Base-by-base conservation (phyloP, 2,113 vertebrate genomes). In the Prietella phreatophila region DNA sequence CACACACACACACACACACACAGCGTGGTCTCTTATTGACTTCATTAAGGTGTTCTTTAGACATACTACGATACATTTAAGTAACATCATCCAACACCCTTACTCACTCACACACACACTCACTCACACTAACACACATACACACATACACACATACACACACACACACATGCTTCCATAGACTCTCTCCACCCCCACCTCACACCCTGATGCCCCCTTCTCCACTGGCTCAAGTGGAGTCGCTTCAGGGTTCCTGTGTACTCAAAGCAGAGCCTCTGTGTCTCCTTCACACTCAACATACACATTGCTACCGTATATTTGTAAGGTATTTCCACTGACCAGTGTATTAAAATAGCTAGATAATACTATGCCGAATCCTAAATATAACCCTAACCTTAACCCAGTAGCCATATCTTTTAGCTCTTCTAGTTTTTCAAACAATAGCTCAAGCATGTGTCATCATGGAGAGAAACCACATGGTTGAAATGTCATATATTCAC, bases 1-100 rank as follows among this genome's bases (percentile, higher is more conserved):
- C 39, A 42, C 79, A 86, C 81, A 84, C 89, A 84, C 85, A 71
- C 69, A 76, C 47, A 56, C 90, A 88, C 85, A 85, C 79, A 85
- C 30, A 39, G 73, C 47, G 9, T 39, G 87, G 58, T 86, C 63
- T 89, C 63, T 93, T 91, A 93, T 92, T 92, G 92, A 90, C 92
- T 93, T 91, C 89, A 89, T 92, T 89, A 88, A 84, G 80, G 92
- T 92, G 89, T 90, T 80, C 85, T 85, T 67, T 85, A 67, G 78
- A 81, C 85, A 90, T 84, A 75, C 53, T 85, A 82, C 83, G 83
- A 88, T 84, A 84, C 87, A 86, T 90, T 90, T 86, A 90, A 76
- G 56, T 25, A 14, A 8, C 58, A 75, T 22, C 78, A 81, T 79
- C 75, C 33, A 58, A 39, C 63, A 56, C 50, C 73, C 56, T 11